Evolutionary conservation across 2,113 vertebrate species (phyloP).

Genomic region (Oncorhynchus kisutch): DNA sequence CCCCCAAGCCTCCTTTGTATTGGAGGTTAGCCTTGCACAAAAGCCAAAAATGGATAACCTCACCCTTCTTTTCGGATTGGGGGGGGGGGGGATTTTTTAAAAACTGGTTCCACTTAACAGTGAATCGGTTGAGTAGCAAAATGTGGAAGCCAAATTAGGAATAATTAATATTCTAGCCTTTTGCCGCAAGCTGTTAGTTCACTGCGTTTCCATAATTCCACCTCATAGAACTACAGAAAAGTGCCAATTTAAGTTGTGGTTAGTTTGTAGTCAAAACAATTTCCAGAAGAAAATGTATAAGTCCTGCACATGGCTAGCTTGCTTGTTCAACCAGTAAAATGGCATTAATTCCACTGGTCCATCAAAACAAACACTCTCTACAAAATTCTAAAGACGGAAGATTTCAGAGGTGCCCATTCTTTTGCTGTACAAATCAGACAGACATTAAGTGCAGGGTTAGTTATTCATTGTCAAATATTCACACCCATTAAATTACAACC

Average conservation of each 20-base stretch:
- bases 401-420: neutral
- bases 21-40: neutral
- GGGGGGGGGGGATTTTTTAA: too few species aligned
- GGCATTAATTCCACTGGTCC: neutral
- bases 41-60: neutral
- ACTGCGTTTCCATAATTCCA: too few species aligned
- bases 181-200: too few species aligned
- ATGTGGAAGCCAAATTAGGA: neutral
- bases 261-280: neutral
- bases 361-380: neutral
- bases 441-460: conserved; percentile 48
- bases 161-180: neutral
- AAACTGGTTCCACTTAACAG: neutral
- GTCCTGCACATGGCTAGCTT: neutral
- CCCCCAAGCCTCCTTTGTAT: too few species aligned
- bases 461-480: conserved; percentile 61
- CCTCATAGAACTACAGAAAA: neutral
- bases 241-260: neutral
- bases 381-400: neutral
- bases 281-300: neutral
- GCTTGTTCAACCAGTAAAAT: neutral
- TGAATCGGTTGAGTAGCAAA: neutral
- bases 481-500: conserved; percentile 49
- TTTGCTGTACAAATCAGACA: conserved; percentile 8
- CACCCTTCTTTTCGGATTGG: neutral